Evolutionary conservation across 2,113 vertebrate species (phyloP).

Genomic region (Phasianus colchicus): DNA sequence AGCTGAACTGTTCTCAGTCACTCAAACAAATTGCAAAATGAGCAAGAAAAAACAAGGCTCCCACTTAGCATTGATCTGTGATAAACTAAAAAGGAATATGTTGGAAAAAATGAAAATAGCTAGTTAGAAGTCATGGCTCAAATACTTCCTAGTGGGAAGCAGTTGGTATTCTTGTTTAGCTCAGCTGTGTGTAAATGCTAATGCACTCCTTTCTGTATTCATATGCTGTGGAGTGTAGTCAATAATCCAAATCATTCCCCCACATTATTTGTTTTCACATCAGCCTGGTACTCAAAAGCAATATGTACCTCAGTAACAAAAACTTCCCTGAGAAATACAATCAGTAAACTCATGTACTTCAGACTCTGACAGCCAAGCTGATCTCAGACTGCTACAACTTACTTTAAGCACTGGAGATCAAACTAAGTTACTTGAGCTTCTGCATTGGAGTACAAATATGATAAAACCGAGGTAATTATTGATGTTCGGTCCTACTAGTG

Average conservation of each 20-base stretch:
- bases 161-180: conserved; percentile 30
- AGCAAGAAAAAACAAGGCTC: background rate
- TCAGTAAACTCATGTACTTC: background rate
- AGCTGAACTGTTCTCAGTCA: background rate
- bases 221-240: background rate
- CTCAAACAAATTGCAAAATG: conserved; percentile 7
- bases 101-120: conserved; percentile 28
- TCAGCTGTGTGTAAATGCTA: conserved; percentile 26
- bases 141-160: conserved; percentile 6
- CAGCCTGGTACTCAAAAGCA: conserved; percentile 8
- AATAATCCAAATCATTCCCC: conserved; percentile 46
- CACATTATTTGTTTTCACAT: conserved; percentile 39
- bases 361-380: background rate
- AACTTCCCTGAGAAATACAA: conserved; percentile 12
- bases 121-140: conserved; percentile 32
- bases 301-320: background rate
- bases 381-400: background rate
- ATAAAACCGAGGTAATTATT: background rate
- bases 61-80: background rate
- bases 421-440: background rate
- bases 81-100: conserved; percentile 5
- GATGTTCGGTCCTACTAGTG: background rate
- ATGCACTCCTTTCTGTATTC: conserved; percentile 8
- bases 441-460: background rate
- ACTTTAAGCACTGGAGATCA: background rate